Evolutionary conservation across 2,113 vertebrate genomes (phyloP).

Genomic region (Limnothrissa miodon): DNA sequence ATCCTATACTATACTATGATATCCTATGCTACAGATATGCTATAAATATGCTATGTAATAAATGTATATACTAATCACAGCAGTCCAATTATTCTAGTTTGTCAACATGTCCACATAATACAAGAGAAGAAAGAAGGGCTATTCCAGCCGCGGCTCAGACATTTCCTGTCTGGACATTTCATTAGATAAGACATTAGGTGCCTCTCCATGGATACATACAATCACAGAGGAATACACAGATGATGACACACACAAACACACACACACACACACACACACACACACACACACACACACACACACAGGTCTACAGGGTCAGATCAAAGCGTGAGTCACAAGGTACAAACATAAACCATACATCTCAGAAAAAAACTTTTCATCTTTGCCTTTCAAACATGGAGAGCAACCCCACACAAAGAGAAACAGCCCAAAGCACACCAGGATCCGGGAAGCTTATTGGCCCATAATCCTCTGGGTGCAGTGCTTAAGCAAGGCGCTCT

Average conservation of each 20-base stretch:
- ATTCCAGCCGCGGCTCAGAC: background rate
- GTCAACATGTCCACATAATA: background rate
- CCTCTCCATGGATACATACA: background rate
- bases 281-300: background rate
- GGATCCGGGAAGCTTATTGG: background rate
- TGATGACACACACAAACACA: background rate
- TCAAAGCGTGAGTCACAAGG: background rate
- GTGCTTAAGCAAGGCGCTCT: background rate
- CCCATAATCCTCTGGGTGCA: background rate
- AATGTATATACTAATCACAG: no score
- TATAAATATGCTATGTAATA: no score
- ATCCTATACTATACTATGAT: no score
- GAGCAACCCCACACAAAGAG: background rate
- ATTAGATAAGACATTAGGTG: conserved; percentile 3
- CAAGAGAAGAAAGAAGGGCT: background rate
- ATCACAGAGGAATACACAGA: background rate
- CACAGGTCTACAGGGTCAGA: background rate
- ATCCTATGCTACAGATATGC: no score
- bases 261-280: background rate
- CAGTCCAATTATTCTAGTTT: no score
- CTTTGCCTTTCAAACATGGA: background rate
- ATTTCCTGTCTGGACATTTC: conserved; percentile 19
- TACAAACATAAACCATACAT: conserved; percentile 5
- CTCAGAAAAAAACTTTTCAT: background rate
- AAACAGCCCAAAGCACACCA: background rate